Conservation (phyloP, 2,113 vertebrate species). For the Sterna hirundo region DNA sequence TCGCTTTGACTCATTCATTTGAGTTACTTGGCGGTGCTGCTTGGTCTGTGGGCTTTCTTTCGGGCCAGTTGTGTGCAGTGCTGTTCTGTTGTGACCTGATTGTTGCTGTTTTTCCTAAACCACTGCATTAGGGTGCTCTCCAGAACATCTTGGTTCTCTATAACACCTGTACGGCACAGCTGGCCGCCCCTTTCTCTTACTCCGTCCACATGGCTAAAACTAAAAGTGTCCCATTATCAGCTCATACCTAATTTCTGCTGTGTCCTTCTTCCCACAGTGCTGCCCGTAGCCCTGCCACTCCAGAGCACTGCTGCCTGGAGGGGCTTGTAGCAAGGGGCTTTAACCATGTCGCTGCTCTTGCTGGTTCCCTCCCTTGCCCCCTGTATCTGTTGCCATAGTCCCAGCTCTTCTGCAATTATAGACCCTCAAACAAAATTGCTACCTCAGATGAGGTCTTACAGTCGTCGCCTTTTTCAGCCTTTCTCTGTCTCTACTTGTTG, state of each 20-base stretch:
- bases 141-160: neutral
- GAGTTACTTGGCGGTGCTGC: neutral
- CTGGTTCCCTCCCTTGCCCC: too few species aligned
- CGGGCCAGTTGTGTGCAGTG: neutral
- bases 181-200: neutral
- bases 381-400: neutral
- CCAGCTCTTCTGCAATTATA: neutral
- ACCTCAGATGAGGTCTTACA: neutral
- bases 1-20: neutral
- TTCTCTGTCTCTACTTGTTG: neutral
- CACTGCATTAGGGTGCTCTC: fast-evolving
- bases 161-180: neutral
- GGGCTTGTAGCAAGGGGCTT: neutral
- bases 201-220: neutral
- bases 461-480: neutral
- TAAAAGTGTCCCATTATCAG: neutral
- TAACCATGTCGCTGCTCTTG: fast-evolving
- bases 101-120: neutral
- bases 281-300: fast-evolving
- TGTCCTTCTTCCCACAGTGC: neutral
- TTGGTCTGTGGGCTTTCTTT: neutral
- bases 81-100: neutral
- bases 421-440: neutral
- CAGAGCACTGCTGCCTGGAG: fast-evolving
- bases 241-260: neutral